phyloP scores from a whole-genome alignment of 2,888 invertebrate species.

The Drosophila lutescens region DNA sequence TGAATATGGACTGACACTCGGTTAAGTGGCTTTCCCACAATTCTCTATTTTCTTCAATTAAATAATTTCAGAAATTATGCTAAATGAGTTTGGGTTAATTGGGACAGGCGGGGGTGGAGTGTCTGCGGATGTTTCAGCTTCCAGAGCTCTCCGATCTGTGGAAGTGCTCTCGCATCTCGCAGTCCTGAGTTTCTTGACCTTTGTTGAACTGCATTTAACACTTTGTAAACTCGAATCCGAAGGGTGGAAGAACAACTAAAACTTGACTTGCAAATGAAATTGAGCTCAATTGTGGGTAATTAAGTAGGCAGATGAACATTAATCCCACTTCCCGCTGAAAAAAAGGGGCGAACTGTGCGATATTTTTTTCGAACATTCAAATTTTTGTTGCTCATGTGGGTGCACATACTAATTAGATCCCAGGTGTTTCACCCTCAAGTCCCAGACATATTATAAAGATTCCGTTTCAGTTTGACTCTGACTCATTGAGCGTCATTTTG shows the following conservation, averaged over 20 bases:
- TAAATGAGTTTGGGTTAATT: constrained; percentile 74
- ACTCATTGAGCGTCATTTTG: constrained; percentile 29
- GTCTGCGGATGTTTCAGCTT: constrained; percentile 3
- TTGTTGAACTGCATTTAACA: constrained; percentile 54
- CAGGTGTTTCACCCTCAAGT: constrained; percentile 37
- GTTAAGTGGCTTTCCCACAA: constrained; percentile 58
- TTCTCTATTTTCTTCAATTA: constrained; percentile 64
- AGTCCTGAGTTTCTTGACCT: constrained; percentile 68
- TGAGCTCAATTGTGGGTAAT: constrained; percentile 68
- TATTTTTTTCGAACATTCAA: constrained; percentile 37
- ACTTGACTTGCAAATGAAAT: constrained; percentile 49
- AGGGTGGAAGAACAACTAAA: constrained; percentile 22
- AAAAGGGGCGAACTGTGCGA: constrained; percentile 17
- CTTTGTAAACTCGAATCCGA: constrained; percentile 55
- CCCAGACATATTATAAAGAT: background rate
- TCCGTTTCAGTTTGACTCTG: constrained; percentile 12
- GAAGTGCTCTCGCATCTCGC: constrained; percentile 1
- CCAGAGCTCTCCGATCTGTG: constrained; percentile 3
- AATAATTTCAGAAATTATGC: constrained; percentile 73
- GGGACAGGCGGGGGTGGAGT: constrained; percentile 28
- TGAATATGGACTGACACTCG: constrained; percentile 2
- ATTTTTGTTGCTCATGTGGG: constrained; percentile 28
- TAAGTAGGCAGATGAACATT: constrained; percentile 53
- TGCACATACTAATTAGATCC: constrained; percentile 58
- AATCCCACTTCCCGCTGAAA: constrained; percentile 22